These are phyloP conservation scores for Morone saxatilis DNA, from an alignment of 2,113 vertebrate genomes.

Conservation along the genomic window DNA sequence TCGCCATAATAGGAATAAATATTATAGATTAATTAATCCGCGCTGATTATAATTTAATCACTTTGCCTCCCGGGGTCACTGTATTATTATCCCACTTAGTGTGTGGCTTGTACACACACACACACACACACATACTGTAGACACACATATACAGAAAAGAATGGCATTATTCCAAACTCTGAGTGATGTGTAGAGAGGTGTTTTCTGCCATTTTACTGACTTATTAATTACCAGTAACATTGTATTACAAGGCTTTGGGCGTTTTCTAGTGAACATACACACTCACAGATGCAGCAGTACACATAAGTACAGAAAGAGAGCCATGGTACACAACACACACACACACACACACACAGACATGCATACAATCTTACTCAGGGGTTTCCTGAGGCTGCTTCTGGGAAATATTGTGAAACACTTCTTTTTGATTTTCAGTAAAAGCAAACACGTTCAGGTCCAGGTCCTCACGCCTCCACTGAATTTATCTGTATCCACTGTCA, in stretches of 20 bases:
- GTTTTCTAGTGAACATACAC: conserved; percentile 26
- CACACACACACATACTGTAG: conserved; percentile 49
- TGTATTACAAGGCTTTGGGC: conserved; percentile 73
- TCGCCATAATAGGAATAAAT: conserved; percentile 97
- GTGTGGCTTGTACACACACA: conserved; percentile 82
- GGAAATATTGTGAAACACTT: neutral
- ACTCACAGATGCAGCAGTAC: conserved; percentile 25
- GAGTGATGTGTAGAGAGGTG: conserved; percentile 50
- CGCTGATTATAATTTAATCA: conserved; percentile 99
- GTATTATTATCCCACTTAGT: conserved; percentile 89
- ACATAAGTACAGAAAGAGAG: neutral
- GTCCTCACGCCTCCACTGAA: too few species aligned
- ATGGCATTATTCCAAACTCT: conserved; percentile 72
- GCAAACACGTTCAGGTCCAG: too few species aligned
- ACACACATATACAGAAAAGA: conserved; percentile 49
- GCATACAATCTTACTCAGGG: neutral
- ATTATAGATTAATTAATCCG: conserved; percentile 99
- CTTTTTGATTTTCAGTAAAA: too few species aligned
- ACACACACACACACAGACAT: neutral
- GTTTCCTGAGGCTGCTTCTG: neutral
- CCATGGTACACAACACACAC: neutral
- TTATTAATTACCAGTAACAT: conserved; percentile 77
- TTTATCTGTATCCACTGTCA: too few species aligned
- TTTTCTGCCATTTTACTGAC: conserved; percentile 73
- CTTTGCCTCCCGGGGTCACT: conserved; percentile 89